Evolutionary conservation across 2,113 vertebrate species (phyloP).

Genomic region (Oryzias woworae): DNA sequence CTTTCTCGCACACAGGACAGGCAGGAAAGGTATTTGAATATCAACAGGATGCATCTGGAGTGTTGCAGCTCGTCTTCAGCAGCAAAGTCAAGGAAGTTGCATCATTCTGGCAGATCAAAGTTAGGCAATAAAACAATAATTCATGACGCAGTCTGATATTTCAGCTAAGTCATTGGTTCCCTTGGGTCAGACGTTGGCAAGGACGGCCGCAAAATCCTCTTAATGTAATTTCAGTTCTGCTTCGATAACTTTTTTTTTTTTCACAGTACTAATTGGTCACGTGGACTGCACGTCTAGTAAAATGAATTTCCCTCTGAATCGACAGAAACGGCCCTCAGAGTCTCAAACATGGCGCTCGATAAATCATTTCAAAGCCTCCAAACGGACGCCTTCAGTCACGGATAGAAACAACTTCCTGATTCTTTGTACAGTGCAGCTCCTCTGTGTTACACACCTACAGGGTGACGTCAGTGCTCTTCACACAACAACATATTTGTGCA

Average conservation of each 20-base stretch:
- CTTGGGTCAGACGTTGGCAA: conserved; percentile 58
- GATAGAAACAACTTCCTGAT: conserved; percentile 51
- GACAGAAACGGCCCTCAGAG: conserved; percentile 57
- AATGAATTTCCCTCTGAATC: conserved; percentile 66
- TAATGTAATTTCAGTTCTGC: conserved; percentile 51
- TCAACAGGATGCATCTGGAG: conserved; percentile 60
- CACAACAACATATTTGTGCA: conserved; percentile 54
- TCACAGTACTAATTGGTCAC: conserved; percentile 61
- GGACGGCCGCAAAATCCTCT: conserved; percentile 44
- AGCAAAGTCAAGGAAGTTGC: conserved; percentile 58
- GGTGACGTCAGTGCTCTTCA: conserved; percentile 70
- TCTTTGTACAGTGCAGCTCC: conserved; percentile 30
- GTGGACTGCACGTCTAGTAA: conserved; percentile 56
- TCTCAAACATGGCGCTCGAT: conserved; percentile 27
- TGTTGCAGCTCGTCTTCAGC: conserved; percentile 41
- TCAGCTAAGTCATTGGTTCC: conserved; percentile 66
- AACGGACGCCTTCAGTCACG: conserved; percentile 31
- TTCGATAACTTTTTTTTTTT: conserved; percentile 35
- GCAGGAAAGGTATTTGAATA: conserved; percentile 71
- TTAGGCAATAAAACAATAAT: conserved; percentile 65
- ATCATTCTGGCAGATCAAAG: conserved; percentile 57
- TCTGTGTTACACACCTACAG: conserved; percentile 61
- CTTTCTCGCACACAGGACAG: conserved; percentile 45
- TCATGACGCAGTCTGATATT: conserved; percentile 68
- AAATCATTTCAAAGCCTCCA: conserved; percentile 36